These are phyloP conservation scores for Menidia beryllina DNA, from an alignment of 2,113 vertebrate genomes.

Conservation along the genomic window DNA sequence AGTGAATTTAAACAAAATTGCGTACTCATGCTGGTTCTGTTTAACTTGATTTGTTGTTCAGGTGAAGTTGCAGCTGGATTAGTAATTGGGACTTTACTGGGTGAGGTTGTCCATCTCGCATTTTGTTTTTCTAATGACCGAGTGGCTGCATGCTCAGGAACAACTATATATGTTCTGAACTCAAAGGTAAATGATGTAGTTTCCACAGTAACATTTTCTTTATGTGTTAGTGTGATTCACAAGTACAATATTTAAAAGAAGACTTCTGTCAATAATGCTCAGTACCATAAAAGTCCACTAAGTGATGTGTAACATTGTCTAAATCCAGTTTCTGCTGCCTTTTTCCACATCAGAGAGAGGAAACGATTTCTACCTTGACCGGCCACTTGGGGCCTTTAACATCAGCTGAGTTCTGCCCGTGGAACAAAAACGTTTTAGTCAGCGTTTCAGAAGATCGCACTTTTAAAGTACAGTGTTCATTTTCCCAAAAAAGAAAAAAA, in stretches of 20 bases:
- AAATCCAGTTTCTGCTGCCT: neutral
- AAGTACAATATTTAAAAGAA: too few species aligned
- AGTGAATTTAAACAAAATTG: neutral
- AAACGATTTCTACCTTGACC: constrained; percentile 71
- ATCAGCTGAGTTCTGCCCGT: constrained; percentile 87
- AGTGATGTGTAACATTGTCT: neutral
- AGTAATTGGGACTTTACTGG: constrained; percentile 82
- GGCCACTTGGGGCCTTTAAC: constrained; percentile 86
- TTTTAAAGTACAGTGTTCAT: constrained; percentile 76
- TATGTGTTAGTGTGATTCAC: neutral
- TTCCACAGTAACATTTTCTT: neutral
- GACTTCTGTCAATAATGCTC: too few species aligned
- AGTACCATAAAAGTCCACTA: too few species aligned
- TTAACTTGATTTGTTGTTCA: constrained; percentile 59
- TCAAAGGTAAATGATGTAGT: constrained; percentile 77
- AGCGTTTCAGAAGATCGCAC: constrained; percentile 91
- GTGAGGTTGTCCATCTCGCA: constrained; percentile 81
- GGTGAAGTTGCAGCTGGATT: constrained; percentile 81
- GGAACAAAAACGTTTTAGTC: constrained; percentile 81
- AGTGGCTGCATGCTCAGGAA: constrained; percentile 83
- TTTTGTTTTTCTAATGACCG: constrained; percentile 82
- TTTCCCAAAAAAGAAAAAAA: neutral
- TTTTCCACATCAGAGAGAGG: constrained; percentile 54
- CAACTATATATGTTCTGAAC: constrained; percentile 78
- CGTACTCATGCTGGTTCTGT: neutral